Base-by-base conservation (phyloP, 2,113 vertebrate species). In the Isurus oxyrinchus region DNA sequence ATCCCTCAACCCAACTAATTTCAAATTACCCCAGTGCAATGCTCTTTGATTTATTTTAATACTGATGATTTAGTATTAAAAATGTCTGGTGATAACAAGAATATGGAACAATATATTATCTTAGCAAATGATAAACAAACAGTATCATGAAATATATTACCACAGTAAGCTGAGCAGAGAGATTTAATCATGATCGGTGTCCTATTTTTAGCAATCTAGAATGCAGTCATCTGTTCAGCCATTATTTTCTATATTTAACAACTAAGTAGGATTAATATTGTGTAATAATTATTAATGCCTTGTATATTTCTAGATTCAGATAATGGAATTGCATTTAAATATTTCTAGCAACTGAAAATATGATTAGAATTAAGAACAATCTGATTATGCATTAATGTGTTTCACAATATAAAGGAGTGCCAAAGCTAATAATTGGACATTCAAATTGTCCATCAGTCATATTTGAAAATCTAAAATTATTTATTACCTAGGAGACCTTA, bases 181-280 rank as follows among this genome's bases (percentile, higher is more conserved):
- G 19, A 72, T 72, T 72, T 53, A 76, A 63, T 63, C 10, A 21
- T 69, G 66, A 53, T 35, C 76, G 63, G 40, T 95, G 67, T 13
- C 44, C 25, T 72, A 55, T 55, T 55, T 95, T 72, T 55, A 95
- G 66, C 67, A 27, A 14, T 35, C 44, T 76, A 95, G 67, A 21
- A 72, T 53, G 94, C 94, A 95, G 25, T 95, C 63, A 69, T 95
- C 63, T 69, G 94, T 69, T 95, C 44, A 55, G 67, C 94, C 49
- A 72, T 95, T 95, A 95, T 49, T 95, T 95, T 95, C 66, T 76
- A 76, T 72, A 55, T 95, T 95, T 49, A 72, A 49, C 11, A 95
- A 95, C 55, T 53, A 95, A 25, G 8, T 76, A 72, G 10, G 55
- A 95, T 55, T 72, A 72, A 55, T 95, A 72, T 91, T 49, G 44